These are phyloP conservation scores for Furcifer pardalis DNA, from an alignment of 2,797 vertebrate species.

Conservation along the genomic window DNA sequence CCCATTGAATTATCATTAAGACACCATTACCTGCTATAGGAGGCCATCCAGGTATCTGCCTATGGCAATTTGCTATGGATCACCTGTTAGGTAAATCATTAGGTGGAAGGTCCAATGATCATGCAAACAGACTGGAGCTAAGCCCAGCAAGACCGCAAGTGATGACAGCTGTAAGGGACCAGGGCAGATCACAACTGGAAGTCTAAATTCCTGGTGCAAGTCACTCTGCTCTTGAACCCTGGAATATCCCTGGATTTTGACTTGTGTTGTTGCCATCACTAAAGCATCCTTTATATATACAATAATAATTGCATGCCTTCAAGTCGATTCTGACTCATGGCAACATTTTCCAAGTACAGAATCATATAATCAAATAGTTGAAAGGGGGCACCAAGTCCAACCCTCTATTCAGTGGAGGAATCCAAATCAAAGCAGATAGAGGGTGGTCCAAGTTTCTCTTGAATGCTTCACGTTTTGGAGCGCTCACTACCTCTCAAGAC, in stretches of 20 bases:
- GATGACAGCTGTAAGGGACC: background rate
- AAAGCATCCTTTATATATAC: too few relatives aligned
- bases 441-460: too few relatives aligned
- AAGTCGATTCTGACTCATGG: too few relatives aligned
- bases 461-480: too few relatives aligned
- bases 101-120: background rate
- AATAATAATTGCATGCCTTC: too few relatives aligned
- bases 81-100: slow-evolving; percentile 49
- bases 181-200: background rate
- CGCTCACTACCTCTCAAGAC: too few relatives aligned
- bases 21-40: background rate
- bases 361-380: too few relatives aligned
- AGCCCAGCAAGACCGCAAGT: background rate
- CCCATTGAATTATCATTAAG: slow-evolving; percentile 20
- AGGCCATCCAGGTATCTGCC: slow-evolving; percentile 8
- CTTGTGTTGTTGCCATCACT: too few relatives aligned
- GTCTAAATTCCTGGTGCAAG: background rate
- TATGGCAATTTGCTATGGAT: slow-evolving; percentile 54
- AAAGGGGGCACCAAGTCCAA: too few relatives aligned
- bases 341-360: too few relatives aligned
- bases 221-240: background rate
- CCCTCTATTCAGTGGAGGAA: too few relatives aligned
- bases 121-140: background rate
- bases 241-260: background rate
- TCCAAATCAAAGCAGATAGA: too few relatives aligned